A percentile compares a stretch with the other conserved stretches of the same genome.
These are phyloP conservation scores for Andrena flavipes DNA, from an alignment of 2,888 invertebrate species.

Conservation along the genomic window DNA sequence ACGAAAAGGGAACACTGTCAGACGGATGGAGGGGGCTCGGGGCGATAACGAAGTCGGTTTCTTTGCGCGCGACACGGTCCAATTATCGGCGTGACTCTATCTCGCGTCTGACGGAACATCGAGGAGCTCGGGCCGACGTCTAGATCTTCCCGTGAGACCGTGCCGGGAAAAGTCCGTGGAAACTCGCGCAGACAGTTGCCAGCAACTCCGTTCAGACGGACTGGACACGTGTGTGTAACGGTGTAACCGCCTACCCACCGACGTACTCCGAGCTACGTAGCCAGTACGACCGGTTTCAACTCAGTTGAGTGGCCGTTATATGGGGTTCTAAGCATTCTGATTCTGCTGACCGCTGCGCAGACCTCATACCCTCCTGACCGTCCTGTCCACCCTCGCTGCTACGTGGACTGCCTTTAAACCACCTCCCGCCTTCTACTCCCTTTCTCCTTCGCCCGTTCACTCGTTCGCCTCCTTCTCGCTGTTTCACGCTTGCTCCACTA, in stretches of 20 bases:
- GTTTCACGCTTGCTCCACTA: conserved; percentile 54
- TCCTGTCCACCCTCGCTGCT: conserved; percentile 70
- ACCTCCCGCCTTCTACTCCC: conserved; percentile 65
- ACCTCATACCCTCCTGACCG: conserved; percentile 59
- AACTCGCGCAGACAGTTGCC: conserved; percentile 70
- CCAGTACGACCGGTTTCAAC: conserved; percentile 71
- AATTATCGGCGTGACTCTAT: conserved; percentile 64
- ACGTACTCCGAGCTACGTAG: conserved; percentile 44
- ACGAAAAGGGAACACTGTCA: conserved; percentile 50
- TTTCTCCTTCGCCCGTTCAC: conserved; percentile 15
- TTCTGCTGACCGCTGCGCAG: conserved; percentile 83
- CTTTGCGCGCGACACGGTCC: conserved; percentile 67
- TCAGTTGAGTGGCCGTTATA: conserved; percentile 82
- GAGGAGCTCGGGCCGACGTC: conserved; percentile 52
- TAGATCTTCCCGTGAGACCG: conserved; percentile 47
- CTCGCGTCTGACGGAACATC: conserved; percentile 52
- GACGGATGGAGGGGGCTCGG: conserved; percentile 35
- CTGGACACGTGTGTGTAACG: conserved; percentile 41
- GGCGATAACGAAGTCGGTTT: conserved; percentile 66
- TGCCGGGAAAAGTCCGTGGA: conserved; percentile 61
- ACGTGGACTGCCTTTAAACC: conserved; percentile 83
- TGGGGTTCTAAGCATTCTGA: conserved; percentile 82
- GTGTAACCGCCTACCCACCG: conserved; percentile 58
- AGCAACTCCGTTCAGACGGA: conserved; percentile 47
- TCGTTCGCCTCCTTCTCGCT: conserved; percentile 22